phyloP scores from a whole-genome alignment of 2,113 vertebrate species.

The Equus przewalskii region DNA sequence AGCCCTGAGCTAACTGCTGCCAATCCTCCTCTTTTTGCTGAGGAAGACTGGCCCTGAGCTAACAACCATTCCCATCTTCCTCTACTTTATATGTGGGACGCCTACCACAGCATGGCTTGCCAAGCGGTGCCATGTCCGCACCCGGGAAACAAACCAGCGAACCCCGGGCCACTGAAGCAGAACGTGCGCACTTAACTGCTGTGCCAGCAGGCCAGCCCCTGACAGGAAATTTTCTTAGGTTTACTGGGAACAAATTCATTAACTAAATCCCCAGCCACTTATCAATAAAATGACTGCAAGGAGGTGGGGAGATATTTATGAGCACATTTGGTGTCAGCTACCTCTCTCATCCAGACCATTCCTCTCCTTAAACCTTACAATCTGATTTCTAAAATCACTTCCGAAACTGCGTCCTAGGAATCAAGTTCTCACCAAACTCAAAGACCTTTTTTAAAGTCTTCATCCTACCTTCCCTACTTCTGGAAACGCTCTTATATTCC shows the following conservation, averaged over 20 bases:
- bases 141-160: too few relatives aligned
- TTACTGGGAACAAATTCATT: slow-evolving; percentile 35
- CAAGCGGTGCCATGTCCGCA: too few relatives aligned
- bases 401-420: slow-evolving; percentile 5
- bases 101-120: too few relatives aligned
- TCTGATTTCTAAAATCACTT: slow-evolving; percentile 56
- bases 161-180: too few relatives aligned
- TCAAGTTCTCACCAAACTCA: slow-evolving; percentile 25
- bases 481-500: background rate
- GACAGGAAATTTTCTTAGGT: background rate
- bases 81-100: too few relatives aligned
- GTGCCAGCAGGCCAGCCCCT: too few relatives aligned
- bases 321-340: background rate
- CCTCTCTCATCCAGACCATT: background rate
- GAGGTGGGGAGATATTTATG: background rate
- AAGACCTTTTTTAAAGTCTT: background rate
- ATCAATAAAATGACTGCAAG: background rate
- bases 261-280: background rate
- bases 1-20: too few relatives aligned
- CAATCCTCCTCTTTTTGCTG: too few relatives aligned
- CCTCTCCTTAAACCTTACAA: background rate
- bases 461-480: background rate
- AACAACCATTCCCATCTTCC: too few relatives aligned
- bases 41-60: too few relatives aligned
- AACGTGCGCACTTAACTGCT: too few relatives aligned